Base-by-base conservation (phyloP, 2,888 invertebrate genomes). In the Polydesmus complanatus region DNA sequence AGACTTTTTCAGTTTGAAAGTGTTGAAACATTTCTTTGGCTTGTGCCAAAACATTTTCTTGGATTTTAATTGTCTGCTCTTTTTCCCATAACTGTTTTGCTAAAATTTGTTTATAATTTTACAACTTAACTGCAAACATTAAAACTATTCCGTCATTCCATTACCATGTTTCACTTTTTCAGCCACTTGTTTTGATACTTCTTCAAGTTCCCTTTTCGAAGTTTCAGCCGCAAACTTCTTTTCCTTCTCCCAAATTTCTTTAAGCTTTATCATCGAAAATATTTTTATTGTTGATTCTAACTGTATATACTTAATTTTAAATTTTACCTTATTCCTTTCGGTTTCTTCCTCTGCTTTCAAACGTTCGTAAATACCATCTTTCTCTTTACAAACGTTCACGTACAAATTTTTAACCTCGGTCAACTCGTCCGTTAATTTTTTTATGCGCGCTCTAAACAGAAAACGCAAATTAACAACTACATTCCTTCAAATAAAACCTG, bases 321-420 rank as follows among this genome's bases (percentile, higher is more conserved):
- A 37, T 37, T 37, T 8, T 52, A 50, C 61, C 21, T 58, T 55
- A 2, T 23, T n/a, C 50, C 58, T 61, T 27, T 18, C 48, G 8
- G 23, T 19, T 21, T 49, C 19, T 27, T 54, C 27, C 3, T 61
- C 55, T 23, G 51, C 18, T 27, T 27, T 19, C 19, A 51, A 55
- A 14, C 53, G 26, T 8, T 54, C 48, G 50, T 63, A 61, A 11
- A 61, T n/a, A 54, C 51, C 50, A 51, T 27, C 52, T 55, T 61
- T 63, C 27, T 63, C 63, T 58, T 56, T 25, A 48, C 63, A 63
- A 19, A 63, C 56, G 11, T 48, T 54, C 5, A 63, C 58, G 22
- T 63, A 63, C 18, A 58, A 37, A 11, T 48, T 23, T 37, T 63
- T 63, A 3, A 61, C 61, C 8, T 57, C 48, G 27, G 61, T 55